Base-by-base conservation (phyloP, 2,797 vertebrate genomes). In the Channallabes apus region DNA sequence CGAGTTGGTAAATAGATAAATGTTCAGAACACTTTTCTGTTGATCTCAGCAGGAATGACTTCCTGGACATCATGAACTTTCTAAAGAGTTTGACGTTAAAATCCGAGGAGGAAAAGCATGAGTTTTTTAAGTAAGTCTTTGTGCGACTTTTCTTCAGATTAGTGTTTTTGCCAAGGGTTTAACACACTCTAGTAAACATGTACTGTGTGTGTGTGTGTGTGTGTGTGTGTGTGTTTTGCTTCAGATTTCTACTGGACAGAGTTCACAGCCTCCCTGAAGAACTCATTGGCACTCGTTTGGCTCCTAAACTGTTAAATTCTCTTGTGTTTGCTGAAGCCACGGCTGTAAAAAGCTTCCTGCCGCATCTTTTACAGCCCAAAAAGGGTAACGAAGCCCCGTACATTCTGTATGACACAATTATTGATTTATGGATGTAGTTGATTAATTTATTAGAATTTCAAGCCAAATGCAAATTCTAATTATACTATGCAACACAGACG, bases 281-380 rank as follows among this genome's bases (percentile, higher is more conserved):
- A 80, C 92, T 99, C 84, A 95, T 98, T 64, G 97, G 97, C 0
- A 91, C 95, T 2, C 95, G 98, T 58, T 91, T 99, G 84, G 96
- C 97, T 86, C 97, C 97, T 88, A 97, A 97, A 87, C 94, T 99
- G 46, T 96, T 99, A 85, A 97, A 98, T 91, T 94, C 96, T 84
- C 92, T 99, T 0, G 97, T 99, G 88, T 98, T 99, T 92, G 98
- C 98, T 80, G 98, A 99, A 88, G 97, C 98, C 14, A 96, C 96
- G 79, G 98, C 98, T 87, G 96, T 99, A 56, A 99, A 97, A 94
- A 99, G 97, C 93, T 99, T 99, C 90, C 95, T 99, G 92, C 98
- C 98, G 89, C 96, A 99, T 94, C 96, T 99, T 72, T 94, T 99
- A 86, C 95, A 93, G 85, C 97, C 98, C 93, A 99, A 97, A 94